phyloP scores from a whole-genome alignment of 2,113 vertebrate species.

The Phoenicopterus ruber region DNA sequence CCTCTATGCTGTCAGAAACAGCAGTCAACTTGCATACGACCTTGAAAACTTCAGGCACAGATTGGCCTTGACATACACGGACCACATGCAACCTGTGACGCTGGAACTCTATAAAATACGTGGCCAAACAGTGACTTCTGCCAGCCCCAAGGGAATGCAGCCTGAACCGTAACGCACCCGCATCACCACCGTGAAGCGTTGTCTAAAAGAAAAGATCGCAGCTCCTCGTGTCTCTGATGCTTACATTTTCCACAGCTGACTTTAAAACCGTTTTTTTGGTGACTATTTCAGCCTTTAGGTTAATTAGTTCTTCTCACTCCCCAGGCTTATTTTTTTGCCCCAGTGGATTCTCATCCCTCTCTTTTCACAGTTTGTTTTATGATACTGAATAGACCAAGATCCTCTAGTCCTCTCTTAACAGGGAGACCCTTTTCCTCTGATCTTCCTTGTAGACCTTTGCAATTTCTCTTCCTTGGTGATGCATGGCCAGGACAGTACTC shows the following conservation, averaged over 20 bases:
- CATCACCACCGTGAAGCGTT: neutral
- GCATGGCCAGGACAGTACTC: neutral
- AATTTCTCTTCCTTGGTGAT: neutral
- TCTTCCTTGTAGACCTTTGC: neutral
- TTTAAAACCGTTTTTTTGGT: neutral
- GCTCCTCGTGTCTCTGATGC: accelerated
- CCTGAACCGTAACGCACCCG: accelerated
- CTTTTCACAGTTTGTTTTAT: neutral
- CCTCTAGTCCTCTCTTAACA: neutral
- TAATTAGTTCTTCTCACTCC: neutral
- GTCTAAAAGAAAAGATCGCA: neutral
- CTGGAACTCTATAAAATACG: neutral
- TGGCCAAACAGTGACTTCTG: neutral
- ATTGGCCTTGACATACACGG: neutral
- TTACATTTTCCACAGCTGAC: neutral
- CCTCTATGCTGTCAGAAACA: neutral
- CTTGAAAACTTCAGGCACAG: neutral
- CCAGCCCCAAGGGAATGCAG: neutral
- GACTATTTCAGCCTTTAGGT: neutral
- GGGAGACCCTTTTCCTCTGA: neutral
- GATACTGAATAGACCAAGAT: neutral
- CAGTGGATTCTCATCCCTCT: neutral
- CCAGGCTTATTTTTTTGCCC: neutral
- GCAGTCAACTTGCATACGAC: neutral
- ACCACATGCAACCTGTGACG: neutral